Percentiles rank a stretch among this genome's conserved stretches.
Evolutionary conservation across 2,797 vertebrate genomes (phyloP).

Genomic region (Sebastes cheni): DNA sequence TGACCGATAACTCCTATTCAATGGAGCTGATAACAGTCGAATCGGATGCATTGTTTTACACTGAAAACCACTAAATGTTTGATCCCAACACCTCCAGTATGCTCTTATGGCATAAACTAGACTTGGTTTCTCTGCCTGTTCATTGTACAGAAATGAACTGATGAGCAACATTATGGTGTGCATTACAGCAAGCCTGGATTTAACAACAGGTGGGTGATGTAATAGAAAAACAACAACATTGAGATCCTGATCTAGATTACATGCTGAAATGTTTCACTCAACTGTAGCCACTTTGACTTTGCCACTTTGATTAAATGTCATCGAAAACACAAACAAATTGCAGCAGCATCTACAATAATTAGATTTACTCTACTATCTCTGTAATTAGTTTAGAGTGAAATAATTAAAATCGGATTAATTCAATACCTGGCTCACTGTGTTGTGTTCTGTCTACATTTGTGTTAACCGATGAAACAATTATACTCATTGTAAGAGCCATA

Average conservation of each 20-base stretch:
- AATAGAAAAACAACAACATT: not conserved
- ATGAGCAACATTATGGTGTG: not conserved
- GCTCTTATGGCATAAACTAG: not conserved
- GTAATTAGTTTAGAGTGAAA: not conserved
- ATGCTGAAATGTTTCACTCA: not conserved
- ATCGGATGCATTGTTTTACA: not conserved
- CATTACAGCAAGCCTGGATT: not conserved
- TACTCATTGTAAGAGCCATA: not conserved
- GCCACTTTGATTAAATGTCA: not conserved
- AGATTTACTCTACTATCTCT: not conserved
- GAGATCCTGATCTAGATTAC: not conserved
- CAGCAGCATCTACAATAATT: not conserved
- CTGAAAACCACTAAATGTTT: not conserved
- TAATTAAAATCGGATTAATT: not conserved
- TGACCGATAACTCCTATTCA: too few relatives aligned
- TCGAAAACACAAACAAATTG: not conserved
- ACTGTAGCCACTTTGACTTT: not conserved
- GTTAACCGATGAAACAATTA: not conserved
- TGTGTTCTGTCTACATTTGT: not conserved
- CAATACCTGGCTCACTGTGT: not conserved
- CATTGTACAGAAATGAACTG: not conserved
- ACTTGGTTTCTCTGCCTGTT: not conserved
- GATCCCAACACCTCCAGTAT: not conserved
- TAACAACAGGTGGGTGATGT: not conserved
- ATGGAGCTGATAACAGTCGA: rapidly evolving